Base-by-base conservation (phyloP, 2,797 vertebrate genomes). In the Netta rufina region DNA sequence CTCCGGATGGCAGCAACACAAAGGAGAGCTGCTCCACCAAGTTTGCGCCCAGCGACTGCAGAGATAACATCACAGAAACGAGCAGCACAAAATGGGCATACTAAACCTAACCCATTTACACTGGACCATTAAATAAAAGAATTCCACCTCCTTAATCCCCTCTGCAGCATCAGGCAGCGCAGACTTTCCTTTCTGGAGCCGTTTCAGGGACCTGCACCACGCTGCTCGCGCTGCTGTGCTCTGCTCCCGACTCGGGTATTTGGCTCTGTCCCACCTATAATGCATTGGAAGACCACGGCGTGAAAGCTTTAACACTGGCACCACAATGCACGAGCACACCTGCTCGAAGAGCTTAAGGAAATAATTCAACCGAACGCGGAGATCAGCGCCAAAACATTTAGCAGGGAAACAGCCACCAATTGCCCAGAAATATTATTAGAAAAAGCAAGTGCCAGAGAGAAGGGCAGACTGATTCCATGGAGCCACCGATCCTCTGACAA, bases 401-500 rank as follows among this genome's bases (percentile, higher is more conserved):
- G 71, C 75, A 75, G 27, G 5, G 64, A 51, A 89, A 70, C 36
- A 75, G 82, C 8, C 83, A 82, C 80, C 58, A 24, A 49, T 49
- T 75, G 62, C 58, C 82, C 56, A 65, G 91, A 62, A 86, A 77
- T 41, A 33, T 49, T 80, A 80, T 49, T 76, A 81, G 86, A 87
- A 90, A 87, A 21, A 95, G 90, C 49, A 90, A 86, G 84, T 79
- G 74, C 39, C 33, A 88, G 80, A 62, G 65, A 87, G 39, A 51
- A 74, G 71, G 85, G 80, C 90, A 93, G 78, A 80, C 12, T 66
- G 79, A 91, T 94, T 95, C 95, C 77, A 87, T 33, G 77, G 94
- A 81, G 87, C 91, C 80, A 86, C 65, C 9, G 91, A 95, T 92
- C 85, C 69, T 73, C 96, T 77, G 84, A 89, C 85, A 96, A 62